Evolutionary conservation across 2,797 vertebrate genomes (phyloP).

Genomic region (Pelodytes ibericus): DNA sequence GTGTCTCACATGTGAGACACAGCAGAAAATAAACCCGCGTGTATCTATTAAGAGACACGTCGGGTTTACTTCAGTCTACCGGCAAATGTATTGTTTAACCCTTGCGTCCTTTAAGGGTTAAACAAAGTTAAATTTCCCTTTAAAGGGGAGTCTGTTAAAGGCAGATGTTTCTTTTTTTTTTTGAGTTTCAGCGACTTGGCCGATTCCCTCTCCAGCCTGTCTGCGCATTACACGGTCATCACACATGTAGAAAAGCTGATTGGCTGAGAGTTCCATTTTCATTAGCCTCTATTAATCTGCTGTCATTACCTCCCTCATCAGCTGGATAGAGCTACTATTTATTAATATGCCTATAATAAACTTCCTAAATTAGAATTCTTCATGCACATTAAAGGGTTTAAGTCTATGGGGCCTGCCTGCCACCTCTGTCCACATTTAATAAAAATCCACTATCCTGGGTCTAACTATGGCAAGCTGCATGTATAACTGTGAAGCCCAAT

Average conservation of each 20-base stretch:
- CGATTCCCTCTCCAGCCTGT: too few species aligned
- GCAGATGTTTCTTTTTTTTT: too few species aligned
- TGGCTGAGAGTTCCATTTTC: slow-evolving; percentile 10
- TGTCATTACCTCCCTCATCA: slow-evolving; percentile 36
- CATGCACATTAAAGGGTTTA: slow-evolving; percentile 70
- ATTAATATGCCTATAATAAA: slow-evolving; percentile 56
- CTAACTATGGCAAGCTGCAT: slow-evolving; percentile 65
- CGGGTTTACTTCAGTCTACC: too few species aligned
- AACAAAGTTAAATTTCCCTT: too few species aligned
- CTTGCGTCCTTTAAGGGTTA: too few species aligned
- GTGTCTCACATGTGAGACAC: too few species aligned
- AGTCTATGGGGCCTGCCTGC: slow-evolving; percentile 62
- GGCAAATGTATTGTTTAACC: too few species aligned
- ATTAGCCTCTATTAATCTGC: slow-evolving; percentile 25
- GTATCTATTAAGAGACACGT: too few species aligned
- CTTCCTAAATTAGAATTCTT: slow-evolving; percentile 59
- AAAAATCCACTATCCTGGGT: slow-evolving; percentile 71
- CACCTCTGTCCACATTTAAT: slow-evolving; percentile 72
- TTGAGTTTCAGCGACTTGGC: too few species aligned
- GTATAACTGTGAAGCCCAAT: slow-evolving; percentile 76
- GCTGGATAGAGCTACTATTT: slow-evolving; percentile 48
- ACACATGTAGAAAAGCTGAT: background rate
- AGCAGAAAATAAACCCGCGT: too few species aligned
- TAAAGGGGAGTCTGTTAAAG: too few species aligned
- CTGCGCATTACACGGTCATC: background rate